Percentiles rank a stretch among this genome's conserved stretches.
Evolutionary conservation across 2,113 vertebrate genomes (phyloP).

Genomic region (Lampris incognitus): DNA sequence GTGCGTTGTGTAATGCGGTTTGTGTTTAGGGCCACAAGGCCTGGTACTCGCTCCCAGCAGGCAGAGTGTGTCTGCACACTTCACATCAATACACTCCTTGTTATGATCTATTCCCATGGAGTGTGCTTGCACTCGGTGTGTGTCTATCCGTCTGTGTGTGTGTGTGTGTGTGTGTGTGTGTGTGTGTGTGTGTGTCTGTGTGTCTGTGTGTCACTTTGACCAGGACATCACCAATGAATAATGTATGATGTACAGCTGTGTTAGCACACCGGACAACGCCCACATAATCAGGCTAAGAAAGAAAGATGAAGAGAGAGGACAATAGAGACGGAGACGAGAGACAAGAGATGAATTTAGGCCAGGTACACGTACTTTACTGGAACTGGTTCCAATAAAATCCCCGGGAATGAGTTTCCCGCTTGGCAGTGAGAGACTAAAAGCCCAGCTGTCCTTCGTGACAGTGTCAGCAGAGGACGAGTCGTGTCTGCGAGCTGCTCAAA

Average conservation of each 20-base stretch:
- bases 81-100: constrained; percentile 36
- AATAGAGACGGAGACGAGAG: background rate
- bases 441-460: constrained; percentile 34
- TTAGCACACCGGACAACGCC: constrained; percentile 55
- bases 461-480: constrained; percentile 10
- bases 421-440: constrained; percentile 18
- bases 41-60: constrained; percentile 21
- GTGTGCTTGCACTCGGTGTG: background rate
- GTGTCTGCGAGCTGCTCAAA: constrained; percentile 30
- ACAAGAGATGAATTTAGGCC: constrained; percentile 13
- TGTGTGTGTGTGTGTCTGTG: background rate
- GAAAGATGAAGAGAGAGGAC: constrained; percentile 16
- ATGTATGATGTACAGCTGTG: constrained; percentile 66
- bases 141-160: constrained; percentile 1
- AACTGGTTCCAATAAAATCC: constrained; percentile 43
- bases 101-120: constrained; percentile 28
- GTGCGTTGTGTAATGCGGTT: constrained; percentile 41
- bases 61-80: constrained; percentile 13
- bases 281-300: constrained; percentile 59
- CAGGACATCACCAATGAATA: constrained; percentile 54
- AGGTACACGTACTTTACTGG: constrained; percentile 18
- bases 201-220: constrained; percentile 10
- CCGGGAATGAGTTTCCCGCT: constrained; percentile 43
- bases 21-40: constrained; percentile 51
- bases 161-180: background rate